A percentile compares a stretch with the other conserved stretches of the same genome.
Conservation (phyloP, 2,888 invertebrate species). For the Caenorhabditis parvicauda region DNA sequence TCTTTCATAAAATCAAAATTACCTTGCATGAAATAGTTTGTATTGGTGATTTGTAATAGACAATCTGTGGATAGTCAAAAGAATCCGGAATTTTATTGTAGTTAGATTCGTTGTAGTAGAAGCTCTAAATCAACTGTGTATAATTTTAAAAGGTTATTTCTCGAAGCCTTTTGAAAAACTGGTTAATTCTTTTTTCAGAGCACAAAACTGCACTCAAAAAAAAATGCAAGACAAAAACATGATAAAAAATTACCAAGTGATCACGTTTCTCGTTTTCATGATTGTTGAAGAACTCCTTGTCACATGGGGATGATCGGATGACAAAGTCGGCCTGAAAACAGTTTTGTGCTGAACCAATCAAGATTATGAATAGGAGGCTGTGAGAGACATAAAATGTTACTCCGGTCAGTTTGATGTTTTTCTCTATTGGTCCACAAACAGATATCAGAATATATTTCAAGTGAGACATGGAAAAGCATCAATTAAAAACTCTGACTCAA, state of each 20-base stretch:
- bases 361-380: too few species aligned
- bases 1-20: neutral
- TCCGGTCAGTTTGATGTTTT: too few species aligned
- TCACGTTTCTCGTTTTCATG: conserved; percentile 23
- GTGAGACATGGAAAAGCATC: too few species aligned
- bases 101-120: conserved; percentile 41
- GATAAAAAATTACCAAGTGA: conserved; percentile 21
- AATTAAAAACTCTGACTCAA: too few species aligned
- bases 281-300: conserved; percentile 57
- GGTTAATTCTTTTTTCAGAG: neutral
- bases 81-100: conserved; percentile 48
- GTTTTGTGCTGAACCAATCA: too few species aligned
- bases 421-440: too few species aligned
- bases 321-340: conserved; percentile 49
- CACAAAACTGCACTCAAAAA: too few species aligned
- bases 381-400: too few species aligned
- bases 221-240: too few species aligned
- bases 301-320: conserved; percentile 58
- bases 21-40: conserved; percentile 44
- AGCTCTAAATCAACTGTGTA: conserved; percentile 40
- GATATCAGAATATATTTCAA: too few species aligned
- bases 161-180: neutral
- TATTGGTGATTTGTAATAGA: conserved; percentile 52
- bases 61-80: conserved; percentile 40
- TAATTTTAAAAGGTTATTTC: too few species aligned